Base-by-base conservation (phyloP, 2,797 vertebrate species). In the Carcharodon carcharias region DNA sequence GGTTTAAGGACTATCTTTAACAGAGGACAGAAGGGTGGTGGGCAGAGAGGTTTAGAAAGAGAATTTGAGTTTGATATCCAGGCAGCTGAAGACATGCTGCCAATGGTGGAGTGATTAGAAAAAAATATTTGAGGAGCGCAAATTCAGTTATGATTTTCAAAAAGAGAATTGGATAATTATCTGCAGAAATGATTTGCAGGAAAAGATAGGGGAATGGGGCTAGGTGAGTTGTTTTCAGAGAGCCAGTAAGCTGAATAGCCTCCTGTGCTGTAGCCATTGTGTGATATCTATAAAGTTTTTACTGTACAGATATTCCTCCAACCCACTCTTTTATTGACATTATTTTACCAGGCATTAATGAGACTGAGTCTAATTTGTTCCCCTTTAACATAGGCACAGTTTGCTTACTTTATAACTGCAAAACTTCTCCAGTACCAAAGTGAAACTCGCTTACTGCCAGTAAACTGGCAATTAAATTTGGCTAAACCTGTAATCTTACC, bases 401-500 rank as follows among this genome's bases (percentile, higher is more conserved):
- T 85, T 21, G 21, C 45, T 85, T 85, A 85, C 3, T 50, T 85
- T 21, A 50, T 50, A 26, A 85, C 45, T 23, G 80, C 18, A 45
- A 85, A 85, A 85, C 82, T 26, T 45, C 45, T 50, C 80, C 80
- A 50, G 82, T 82, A 21, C n/a, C 80, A 18, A 82, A 82, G 40
- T 50, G 45, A 85, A 23, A 45, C 45, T 45, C 16, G 6, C 18
- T 82, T 14, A 23, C 6, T 85, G 82, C 31, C 56, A 63, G 56
- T 18, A 91, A 89, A 91, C 56, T 35, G 61, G 21, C 58, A 56
- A 91, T n/a, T 31, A 71, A 16, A 58, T 77, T 35, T 73, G 28
- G 50, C 28, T 35, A 95, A 73, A 54, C 7, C 12, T 77, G 3
- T 54, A 67, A 69, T 80, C 96, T 56, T 8, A 98, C 97, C 97